Evolutionary conservation across 2,888 invertebrate genomes (phyloP), one percentile per base, ranked within the genome.

Genomic region (Eremobia ochroleuca): DNA sequence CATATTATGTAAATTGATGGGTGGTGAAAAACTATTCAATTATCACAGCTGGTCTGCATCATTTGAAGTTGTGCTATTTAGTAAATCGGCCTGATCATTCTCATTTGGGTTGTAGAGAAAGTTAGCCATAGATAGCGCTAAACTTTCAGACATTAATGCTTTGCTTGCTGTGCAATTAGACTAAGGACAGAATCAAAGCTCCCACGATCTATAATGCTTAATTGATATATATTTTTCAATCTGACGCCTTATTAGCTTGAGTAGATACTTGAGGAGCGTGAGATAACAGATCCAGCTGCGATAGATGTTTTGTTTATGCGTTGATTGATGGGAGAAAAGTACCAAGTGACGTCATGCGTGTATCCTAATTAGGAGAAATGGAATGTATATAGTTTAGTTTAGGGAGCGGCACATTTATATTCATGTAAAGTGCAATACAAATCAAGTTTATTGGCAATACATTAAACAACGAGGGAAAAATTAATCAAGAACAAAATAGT

Each of bases 291-390:
- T 82, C 55, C 37, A 73, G 69, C 58, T 13, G 74, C 59, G 77
- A 85, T 78, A 73, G 61, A 77, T 83, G 61, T 82, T 78, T 83
- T 74, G 83, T 83, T 82, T 86, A 78, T 82, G 83, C 83, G 72
- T 74, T 77, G 82, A 83, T 82, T 85, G 78, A 83, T 85, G 61
- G 58, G 55, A 73, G 49, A 58, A 55, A 73, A 72, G 65, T 71
- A 66, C 73, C 69, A 34, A 78, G 34, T 78, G 72, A 83, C 78
- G 74, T 85, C 79, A 74, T 62, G 43, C n/a, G 40, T 43, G 21
- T 66, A 34, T 70, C 58, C 61, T 66, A 78, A 86, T 78, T 83
- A 74, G 61, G 76, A 43, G 61, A 61, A 81, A 75, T 75, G 76
- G 82, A 82, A 79, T 79, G 52, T 81, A 79, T 79, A 43, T 81